These are phyloP conservation scores for Phalera bucephala DNA, from an alignment of 2,888 invertebrate species.

Conservation along the genomic window DNA sequence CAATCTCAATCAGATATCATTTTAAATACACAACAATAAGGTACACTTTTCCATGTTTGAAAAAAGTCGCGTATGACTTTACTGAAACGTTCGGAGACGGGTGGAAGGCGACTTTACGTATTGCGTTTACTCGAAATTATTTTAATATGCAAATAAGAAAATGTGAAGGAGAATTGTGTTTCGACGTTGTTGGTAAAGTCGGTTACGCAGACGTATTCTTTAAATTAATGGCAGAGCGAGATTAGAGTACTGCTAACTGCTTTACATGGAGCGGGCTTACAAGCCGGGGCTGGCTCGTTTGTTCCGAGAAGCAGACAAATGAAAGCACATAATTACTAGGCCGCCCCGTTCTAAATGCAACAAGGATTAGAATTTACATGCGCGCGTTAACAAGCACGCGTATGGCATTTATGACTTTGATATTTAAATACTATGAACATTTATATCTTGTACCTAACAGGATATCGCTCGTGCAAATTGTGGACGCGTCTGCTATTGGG, in stretches of 20 bases:
- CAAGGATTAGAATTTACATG: slow-evolving; percentile 81
- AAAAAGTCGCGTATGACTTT: slow-evolving; percentile 47
- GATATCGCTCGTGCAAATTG: slow-evolving; percentile 20
- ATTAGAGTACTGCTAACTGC: slow-evolving; percentile 82
- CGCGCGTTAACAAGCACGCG: slow-evolving; percentile 75
- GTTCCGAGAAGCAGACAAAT: slow-evolving; percentile 79
- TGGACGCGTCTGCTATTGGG: background rate
- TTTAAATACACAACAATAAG: slow-evolving; percentile 44
- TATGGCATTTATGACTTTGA: slow-evolving; percentile 78
- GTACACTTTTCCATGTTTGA: slow-evolving; percentile 46
- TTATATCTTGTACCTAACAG: slow-evolving; percentile 29
- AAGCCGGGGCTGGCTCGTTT: slow-evolving; percentile 69
- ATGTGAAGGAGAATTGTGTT: slow-evolving; percentile 80
- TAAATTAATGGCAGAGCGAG: slow-evolving; percentile 80
- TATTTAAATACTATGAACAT: slow-evolving; percentile 59
- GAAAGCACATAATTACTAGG: slow-evolving; percentile 83
- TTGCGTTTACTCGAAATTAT: slow-evolving; percentile 81
- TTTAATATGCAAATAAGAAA: slow-evolving; percentile 83
- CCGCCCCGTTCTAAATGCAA: slow-evolving; percentile 79
- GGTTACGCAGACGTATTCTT: slow-evolving; percentile 81
- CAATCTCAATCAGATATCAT: slow-evolving; percentile 37
- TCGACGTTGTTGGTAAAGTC: slow-evolving; percentile 74
- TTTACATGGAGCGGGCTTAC: slow-evolving; percentile 78
- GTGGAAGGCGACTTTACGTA: slow-evolving; percentile 74
- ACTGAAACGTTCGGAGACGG: slow-evolving; percentile 39